Percentiles rank a stretch among this genome's conserved stretches.
phyloP scores from a whole-genome alignment of 2,797 vertebrate species.

The Helarctos malayanus region DNA sequence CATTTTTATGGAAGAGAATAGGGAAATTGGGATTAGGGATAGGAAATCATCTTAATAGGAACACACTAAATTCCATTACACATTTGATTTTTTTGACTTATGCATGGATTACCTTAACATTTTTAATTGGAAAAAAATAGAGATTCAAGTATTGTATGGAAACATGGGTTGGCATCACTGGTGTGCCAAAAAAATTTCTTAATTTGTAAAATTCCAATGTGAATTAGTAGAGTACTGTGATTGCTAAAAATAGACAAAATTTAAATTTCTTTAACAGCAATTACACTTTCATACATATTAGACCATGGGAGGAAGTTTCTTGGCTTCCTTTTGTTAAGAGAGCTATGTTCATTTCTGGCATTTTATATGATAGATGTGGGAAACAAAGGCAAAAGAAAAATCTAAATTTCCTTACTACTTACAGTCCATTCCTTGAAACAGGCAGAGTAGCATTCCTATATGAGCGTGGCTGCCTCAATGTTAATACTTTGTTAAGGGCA shows the following conservation, averaged over 20 bases:
- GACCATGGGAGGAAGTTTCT: background rate
- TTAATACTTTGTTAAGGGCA: background rate
- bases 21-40: background rate
- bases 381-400: background rate
- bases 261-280: background rate
- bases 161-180: background rate
- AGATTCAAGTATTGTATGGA: background rate
- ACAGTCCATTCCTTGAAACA: background rate
- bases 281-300: background rate
- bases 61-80: background rate
- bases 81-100: background rate
- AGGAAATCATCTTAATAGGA: background rate
- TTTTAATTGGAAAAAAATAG: background rate
- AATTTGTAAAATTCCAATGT: background rate
- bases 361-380: background rate
- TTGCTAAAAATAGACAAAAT: background rate
- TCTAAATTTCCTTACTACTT: background rate
- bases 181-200: background rate
- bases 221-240: background rate
- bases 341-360: background rate
- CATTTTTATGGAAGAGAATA: background rate
- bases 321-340: background rate
- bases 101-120: background rate
- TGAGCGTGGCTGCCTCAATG: background rate
- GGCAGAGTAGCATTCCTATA: background rate